A percentile compares a stretch with the other conserved stretches of the same genome.
These are phyloP conservation scores for Linepithema humile DNA, from an alignment of 1,140 invertebrate species.

Conservation along the genomic window DNA sequence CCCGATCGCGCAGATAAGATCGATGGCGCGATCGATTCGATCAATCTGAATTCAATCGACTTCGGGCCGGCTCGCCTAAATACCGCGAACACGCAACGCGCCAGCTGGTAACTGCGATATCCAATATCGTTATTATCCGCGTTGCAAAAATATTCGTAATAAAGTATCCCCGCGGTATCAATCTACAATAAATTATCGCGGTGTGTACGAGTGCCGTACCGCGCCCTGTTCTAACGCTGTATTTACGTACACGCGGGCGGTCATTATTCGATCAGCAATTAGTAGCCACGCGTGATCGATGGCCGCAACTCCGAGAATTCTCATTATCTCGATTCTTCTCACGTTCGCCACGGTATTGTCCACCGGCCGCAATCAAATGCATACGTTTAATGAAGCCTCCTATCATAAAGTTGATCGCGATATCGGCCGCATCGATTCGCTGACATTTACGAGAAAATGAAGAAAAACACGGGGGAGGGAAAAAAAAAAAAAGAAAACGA, in stretches of 20 bases:
- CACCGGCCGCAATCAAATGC: conserved; percentile 56
- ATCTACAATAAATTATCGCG: conserved; percentile 63
- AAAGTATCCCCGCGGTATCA: conserved; percentile 39
- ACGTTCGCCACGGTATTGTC: conserved; percentile 54
- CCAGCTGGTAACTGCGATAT: conserved; percentile 10
- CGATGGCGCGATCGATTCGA: conserved; percentile 35
- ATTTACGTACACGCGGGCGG: conserved; percentile 47
- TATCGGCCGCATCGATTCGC: conserved; percentile 18
- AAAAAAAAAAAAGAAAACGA: background rate
- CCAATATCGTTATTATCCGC: conserved; percentile 40
- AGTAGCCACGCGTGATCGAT: conserved; percentile 66
- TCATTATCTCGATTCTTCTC: conserved; percentile 69
- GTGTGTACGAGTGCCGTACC: conserved; percentile 29
- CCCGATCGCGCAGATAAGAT: conserved; percentile 47
- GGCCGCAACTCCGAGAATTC: conserved; percentile 63
- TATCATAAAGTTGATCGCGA: conserved; percentile 23
- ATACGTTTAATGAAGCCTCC: conserved; percentile 29
- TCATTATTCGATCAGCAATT: conserved; percentile 70
- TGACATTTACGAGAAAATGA: conserved; percentile 36
- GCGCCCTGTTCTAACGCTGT: conserved; percentile 37
- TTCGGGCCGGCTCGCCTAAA: conserved; percentile 44
- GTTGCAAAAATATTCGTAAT: conserved; percentile 29
- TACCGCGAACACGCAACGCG: conserved; percentile 35
- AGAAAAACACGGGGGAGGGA: background rate
- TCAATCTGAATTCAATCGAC: conserved; percentile 11